Evolutionary conservation across 2,888 invertebrate species (phyloP), one percentile per base, ranked within the genome.

Genomic region (Sialis lutaria): DNA sequence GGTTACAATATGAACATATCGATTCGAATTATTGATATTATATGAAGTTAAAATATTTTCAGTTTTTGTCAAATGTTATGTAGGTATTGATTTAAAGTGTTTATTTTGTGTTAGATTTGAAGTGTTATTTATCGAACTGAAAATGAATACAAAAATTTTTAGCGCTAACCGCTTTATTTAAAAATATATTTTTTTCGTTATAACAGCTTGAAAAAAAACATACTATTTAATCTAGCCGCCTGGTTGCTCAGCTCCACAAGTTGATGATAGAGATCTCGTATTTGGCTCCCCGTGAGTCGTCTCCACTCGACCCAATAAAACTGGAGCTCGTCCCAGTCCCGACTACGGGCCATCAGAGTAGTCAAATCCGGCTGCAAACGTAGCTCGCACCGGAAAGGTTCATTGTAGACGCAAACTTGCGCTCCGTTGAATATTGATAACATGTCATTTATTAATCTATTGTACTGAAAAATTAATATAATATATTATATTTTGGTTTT

Each of bases 251-350:
- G 61, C 46, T 81, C 79, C 1, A 82, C 78, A 49, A 89, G 66
- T 62, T 89, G 86, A 50, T 86, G 83, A 55, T 81, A 90, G 33
- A 83, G 67, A 53, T 88, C 86, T 51, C 83, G 72, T 61, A 88
- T 75, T 55, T 84, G 74, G 48, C 81, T 75, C 0, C 85, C 88
- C 0, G 90, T 87, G 52, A 85, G 81, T 53, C 92, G 72, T 55
- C 91, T 74, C 85, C 91, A 95, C 60, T 89, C 88, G 0, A 82
- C 78, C 95, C 95, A 95, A 0, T 81, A 77, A 58, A 86, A 82
- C 55, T 83, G 79, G 48, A 95, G 66, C 60, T 91, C 88, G 50
- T 91, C 85, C 82, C 91, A 91, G 58, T 93, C 84, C 44, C 86
- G 67, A 55, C 80, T 82, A 49, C 69, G 72, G 0, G 86, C 83